These are phyloP conservation scores for Myioborus melanocephalus DNA, from an alignment of 2,797 vertebrate species.

Conservation along the genomic window DNA sequence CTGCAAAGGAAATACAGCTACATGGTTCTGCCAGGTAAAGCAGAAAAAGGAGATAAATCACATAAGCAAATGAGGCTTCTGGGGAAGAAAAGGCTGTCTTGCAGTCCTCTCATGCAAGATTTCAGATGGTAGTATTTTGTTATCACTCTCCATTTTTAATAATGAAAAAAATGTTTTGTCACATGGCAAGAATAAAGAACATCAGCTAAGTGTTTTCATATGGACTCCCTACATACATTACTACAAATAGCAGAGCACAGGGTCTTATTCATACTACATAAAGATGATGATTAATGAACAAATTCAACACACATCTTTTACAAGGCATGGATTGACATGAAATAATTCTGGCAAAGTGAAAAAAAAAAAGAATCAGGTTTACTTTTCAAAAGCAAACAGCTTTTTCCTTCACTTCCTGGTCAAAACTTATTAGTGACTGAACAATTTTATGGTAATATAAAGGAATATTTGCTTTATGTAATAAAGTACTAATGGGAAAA, in stretches of 20 bases:
- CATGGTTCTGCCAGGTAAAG: neutral
- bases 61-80: neutral
- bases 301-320: neutral
- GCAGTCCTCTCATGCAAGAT: neutral
- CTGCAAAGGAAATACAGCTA: neutral
- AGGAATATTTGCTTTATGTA: neutral
- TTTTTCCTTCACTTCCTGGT: neutral
- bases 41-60: neutral
- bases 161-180: neutral
- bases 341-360: neutral
- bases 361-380: neutral
- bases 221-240: neutral
- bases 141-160: neutral
- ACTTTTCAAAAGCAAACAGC: neutral
- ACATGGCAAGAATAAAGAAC: neutral
- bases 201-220: neutral
- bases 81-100: neutral
- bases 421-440: neutral
- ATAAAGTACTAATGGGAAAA: neutral
- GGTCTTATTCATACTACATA: neutral
- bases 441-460: neutral
- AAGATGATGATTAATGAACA: neutral
- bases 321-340: neutral
- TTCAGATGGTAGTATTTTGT: neutral
- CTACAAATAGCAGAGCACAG: neutral